Evolutionary conservation across 2,797 vertebrate species (phyloP).

Genomic region (Tamandua tetradactyla): DNA sequence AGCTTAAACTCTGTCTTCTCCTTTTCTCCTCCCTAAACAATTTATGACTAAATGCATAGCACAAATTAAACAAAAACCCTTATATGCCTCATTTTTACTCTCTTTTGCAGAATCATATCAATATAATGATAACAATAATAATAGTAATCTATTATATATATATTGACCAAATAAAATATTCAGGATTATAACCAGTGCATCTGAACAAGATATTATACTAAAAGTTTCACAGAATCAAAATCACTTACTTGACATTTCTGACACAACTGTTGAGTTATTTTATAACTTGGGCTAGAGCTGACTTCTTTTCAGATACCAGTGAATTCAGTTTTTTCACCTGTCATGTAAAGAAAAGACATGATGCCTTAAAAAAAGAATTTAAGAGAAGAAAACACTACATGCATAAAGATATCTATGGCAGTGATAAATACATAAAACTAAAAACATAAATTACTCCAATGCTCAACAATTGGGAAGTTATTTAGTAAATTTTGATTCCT

Average conservation of each 20-base stretch:
- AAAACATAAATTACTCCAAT: slow-evolving; percentile 11
- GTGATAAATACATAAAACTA: background rate
- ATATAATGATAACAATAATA: background rate
- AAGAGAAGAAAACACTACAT: slow-evolving; percentile 36
- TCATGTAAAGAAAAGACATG: slow-evolving; percentile 64
- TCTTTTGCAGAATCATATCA: slow-evolving; percentile 17
- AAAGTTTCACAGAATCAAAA: background rate
- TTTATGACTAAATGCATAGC: slow-evolving; percentile 33
- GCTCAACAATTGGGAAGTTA: background rate
- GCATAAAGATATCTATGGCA: too few relatives aligned
- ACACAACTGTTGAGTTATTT: slow-evolving; percentile 95
- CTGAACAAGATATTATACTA: background rate
- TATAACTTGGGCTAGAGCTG: slow-evolving; percentile 94
- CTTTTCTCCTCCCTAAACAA: background rate
- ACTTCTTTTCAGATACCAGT: slow-evolving; percentile 93
- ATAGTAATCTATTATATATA: background rate
- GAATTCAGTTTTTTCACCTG: slow-evolving; percentile 96
- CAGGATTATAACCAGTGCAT: background rate
- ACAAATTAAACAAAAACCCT: slow-evolving; percentile 39
- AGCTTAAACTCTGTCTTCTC: background rate
- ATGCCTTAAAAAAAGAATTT: slow-evolving; percentile 33
- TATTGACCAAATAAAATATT: slow-evolving; percentile 40
- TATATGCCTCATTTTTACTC: background rate
- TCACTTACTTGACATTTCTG: slow-evolving; percentile 91
- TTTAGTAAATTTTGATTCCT: slow-evolving; percentile 14